A percentile compares a stretch with the other conserved stretches of the same genome.
Conservation (phyloP, 2,113 vertebrate genomes). For the Siniperca chuatsi region DNA sequence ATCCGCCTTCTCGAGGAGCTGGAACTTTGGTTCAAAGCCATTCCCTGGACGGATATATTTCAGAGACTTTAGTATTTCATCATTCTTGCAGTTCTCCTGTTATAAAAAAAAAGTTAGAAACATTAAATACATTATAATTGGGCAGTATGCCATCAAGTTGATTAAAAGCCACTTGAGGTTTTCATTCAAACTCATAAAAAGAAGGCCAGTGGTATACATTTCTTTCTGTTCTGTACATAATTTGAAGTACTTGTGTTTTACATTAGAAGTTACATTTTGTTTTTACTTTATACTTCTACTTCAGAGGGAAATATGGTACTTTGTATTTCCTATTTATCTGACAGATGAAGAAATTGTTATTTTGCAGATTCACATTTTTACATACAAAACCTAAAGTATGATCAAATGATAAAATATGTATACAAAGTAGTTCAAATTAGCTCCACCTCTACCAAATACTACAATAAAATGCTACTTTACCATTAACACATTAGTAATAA, state of each 20-base stretch:
- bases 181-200: not conserved
- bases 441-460: not conserved
- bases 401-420: not conserved
- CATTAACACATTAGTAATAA: not conserved
- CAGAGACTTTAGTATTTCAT: slow-evolving; percentile 89
- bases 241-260: not conserved
- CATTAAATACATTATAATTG: not conserved
- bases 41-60: slow-evolving; percentile 91
- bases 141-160: not conserved
- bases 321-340: not conserved
- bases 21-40: slow-evolving; percentile 92
- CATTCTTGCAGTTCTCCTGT: slow-evolving; percentile 91
- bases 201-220: not conserved
- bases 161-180: not conserved
- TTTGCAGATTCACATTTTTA: not conserved
- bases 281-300: not conserved
- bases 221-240: not conserved
- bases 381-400: not conserved
- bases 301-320: not conserved
- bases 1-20: slow-evolving; percentile 91
- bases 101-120: slow-evolving; percentile 23
- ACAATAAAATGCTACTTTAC: not conserved
- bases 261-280: not conserved
- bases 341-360: not conserved
- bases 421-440: not conserved